Evolutionary conservation across 1,140 invertebrate species (phyloP).

Genomic region (Bombus superbus): DNA sequence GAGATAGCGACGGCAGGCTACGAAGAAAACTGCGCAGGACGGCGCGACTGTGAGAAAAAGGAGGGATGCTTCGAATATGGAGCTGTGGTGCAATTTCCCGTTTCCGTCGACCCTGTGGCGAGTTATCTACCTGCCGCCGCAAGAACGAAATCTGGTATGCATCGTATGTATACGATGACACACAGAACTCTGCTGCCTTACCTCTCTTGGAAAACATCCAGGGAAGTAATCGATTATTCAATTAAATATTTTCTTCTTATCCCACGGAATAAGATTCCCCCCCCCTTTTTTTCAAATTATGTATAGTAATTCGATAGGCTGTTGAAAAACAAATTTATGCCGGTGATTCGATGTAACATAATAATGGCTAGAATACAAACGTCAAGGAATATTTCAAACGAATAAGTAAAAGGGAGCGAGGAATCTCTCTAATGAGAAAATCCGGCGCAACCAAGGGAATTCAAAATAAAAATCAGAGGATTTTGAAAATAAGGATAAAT

Average conservation of each 20-base stretch:
- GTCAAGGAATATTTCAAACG: neutral
- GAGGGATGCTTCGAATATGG: conserved; percentile 35
- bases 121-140: conserved; percentile 10
- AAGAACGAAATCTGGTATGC: conserved; percentile 25
- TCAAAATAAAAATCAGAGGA: no score
- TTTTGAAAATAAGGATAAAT: no score
- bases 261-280: neutral
- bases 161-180: conserved; percentile 17
- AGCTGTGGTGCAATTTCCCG: conserved; percentile 42
- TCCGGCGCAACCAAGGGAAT: neutral
- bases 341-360: no score
- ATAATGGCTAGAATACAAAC: no score
- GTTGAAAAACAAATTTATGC: no score
- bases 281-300: no score
- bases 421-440: neutral
- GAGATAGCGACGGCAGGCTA: neutral
- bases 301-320: no score
- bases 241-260: neutral
- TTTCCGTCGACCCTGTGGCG: conserved; percentile 39
- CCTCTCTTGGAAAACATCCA: neutral
- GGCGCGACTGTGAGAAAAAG: conserved; percentile 15
- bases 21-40: conserved; percentile 26
- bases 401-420: neutral
- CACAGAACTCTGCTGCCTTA: neutral
- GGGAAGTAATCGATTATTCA: neutral